Evolutionary conservation across 2,888 invertebrate genomes (phyloP).

Genomic region (Drosophila affinis): DNA sequence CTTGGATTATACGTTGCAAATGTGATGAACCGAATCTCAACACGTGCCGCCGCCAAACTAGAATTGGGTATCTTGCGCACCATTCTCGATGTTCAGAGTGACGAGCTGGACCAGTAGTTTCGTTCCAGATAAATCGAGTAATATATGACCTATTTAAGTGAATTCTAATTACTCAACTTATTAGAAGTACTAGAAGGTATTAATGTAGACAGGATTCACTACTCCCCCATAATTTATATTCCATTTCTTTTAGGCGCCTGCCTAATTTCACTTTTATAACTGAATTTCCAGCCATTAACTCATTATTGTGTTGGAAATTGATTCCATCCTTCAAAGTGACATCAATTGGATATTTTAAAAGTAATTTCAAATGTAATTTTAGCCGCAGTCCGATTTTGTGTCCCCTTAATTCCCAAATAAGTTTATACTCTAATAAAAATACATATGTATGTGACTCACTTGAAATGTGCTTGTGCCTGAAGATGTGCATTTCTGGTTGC

Average conservation of each 20-base stretch:
- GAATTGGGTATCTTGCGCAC: constrained; percentile 82
- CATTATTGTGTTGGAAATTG: constrained; percentile 1
- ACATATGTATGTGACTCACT: constrained; percentile 73
- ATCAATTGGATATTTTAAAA: constrained; percentile 5
- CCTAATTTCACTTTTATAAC: not conserved
- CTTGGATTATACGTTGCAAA: constrained; percentile 83
- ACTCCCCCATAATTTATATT: constrained; percentile 5
- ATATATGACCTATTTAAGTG: constrained; percentile 15
- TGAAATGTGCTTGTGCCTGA: constrained; percentile 44
- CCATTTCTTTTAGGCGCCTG: constrained; percentile 3
- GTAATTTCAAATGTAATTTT: constrained; percentile 1
- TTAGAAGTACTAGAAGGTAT: constrained; percentile 29
- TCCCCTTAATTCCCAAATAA: constrained; percentile 21
- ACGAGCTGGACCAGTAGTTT: constrained; percentile 77
- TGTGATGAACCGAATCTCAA: constrained; percentile 81
- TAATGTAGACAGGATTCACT: constrained; percentile 15
- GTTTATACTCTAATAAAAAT: constrained; percentile 50
- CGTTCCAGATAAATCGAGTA: not conserved
- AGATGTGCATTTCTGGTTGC: constrained; percentile 59
- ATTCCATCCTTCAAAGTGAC: not conserved
- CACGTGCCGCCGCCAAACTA: constrained; percentile 78
- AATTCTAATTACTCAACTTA: constrained; percentile 30
- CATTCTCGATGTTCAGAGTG: constrained; percentile 82
- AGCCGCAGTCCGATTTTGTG: not conserved
- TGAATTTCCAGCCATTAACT: not conserved